Conservation (phyloP, 2,888 invertebrate genomes). For the Mythimna loreyi region DNA sequence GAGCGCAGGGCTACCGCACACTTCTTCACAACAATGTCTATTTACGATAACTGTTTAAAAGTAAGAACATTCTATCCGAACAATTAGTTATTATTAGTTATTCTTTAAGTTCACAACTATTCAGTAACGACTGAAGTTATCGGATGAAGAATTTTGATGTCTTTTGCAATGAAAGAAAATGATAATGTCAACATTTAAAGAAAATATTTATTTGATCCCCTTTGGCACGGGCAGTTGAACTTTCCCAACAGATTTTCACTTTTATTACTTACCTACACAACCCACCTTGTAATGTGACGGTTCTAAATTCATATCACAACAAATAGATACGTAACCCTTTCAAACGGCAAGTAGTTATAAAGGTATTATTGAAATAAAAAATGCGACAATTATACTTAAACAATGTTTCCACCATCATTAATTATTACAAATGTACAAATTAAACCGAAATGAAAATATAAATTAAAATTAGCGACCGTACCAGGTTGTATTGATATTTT, state of each 20-base stretch:
- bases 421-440: background rate
- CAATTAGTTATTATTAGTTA: slow-evolving; percentile 59
- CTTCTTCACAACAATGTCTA: slow-evolving; percentile 53
- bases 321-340: background rate
- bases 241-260: background rate
- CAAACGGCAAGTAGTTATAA: slow-evolving; percentile 9
- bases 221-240: background rate
- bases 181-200: slow-evolving; percentile 12
- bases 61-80: slow-evolving; percentile 54
- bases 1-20: slow-evolving; percentile 74
- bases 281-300: background rate
- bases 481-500: background rate
- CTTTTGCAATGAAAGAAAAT: background rate
- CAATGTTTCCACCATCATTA: background rate
- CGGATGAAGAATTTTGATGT: slow-evolving; percentile 16
- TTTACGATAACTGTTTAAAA: slow-evolving; percentile 59
- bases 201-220: background rate
- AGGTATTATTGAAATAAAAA: slow-evolving; percentile 9
- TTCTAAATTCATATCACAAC: background rate
- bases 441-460: background rate
- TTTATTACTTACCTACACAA: too few species aligned
- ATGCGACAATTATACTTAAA: background rate
- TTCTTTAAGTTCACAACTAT: slow-evolving; percentile 53
- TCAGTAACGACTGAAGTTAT: slow-evolving; percentile 51
- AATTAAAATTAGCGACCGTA: background rate